Evolutionary conservation across 1,140 invertebrate genomes (phyloP).

Genomic region (Zophobas morio): DNA sequence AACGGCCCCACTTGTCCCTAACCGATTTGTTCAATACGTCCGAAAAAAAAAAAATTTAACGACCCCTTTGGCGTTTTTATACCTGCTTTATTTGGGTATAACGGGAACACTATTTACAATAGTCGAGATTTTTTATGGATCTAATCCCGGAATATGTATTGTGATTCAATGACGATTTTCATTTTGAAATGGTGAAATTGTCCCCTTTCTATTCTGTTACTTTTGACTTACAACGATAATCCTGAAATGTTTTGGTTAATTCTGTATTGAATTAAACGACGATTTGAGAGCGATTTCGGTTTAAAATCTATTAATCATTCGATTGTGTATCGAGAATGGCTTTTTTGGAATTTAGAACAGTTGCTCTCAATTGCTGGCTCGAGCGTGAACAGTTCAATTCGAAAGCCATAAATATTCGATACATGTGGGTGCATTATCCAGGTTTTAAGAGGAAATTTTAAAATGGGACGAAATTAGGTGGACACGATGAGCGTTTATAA

Average conservation of each 20-base stretch:
- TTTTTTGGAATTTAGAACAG: constrained; percentile 34
- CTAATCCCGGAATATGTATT: constrained; percentile 51
- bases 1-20: constrained; percentile 39
- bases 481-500: no score
- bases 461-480: neutral
- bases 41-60: constrained; percentile 38
- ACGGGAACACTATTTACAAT: constrained; percentile 46
- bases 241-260: constrained; percentile 52
- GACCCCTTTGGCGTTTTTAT: constrained; percentile 47
- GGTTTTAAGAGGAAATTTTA: constrained; percentile 15
- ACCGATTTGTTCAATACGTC: constrained; percentile 58
- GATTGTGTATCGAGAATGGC: constrained; percentile 24
- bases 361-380: constrained; percentile 16
- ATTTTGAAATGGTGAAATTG: constrained; percentile 35
- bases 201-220: constrained; percentile 42
- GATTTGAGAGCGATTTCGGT: constrained; percentile 46
- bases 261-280: constrained; percentile 46
- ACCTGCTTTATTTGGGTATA: constrained; percentile 49
- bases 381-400: constrained; percentile 22
- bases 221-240: constrained; percentile 53
- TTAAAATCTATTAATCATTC: constrained; percentile 53
- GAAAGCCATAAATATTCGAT: constrained; percentile 33
- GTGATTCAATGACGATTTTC: constrained; percentile 53
- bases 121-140: constrained; percentile 45
- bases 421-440: constrained; percentile 37